Base-by-base conservation (phyloP, 2,113 vertebrate genomes). In the Perca schrenkii region DNA sequence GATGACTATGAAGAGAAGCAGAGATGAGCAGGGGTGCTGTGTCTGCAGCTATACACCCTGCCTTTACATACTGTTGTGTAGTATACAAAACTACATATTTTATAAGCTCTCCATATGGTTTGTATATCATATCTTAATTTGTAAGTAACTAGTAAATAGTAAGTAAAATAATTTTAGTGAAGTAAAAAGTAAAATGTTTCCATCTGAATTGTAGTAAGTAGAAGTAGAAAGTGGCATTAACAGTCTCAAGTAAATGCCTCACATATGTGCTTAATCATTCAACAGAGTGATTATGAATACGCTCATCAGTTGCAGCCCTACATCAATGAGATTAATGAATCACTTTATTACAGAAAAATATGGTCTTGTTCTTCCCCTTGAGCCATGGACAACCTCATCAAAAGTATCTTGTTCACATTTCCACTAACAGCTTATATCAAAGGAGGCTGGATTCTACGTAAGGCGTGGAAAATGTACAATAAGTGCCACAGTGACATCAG, bases 391-490 rank as follows among this genome's bases (percentile, higher is more conserved):
- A 69, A 47, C 28, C 0, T 58, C 15, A 46, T 34, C 6, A 12
- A 61, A 56, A 43, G 28, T 40, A 2, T 61, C 15, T 17, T 76
- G 31, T 71, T 43, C 6, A 66, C 52, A 4, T 88, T 84, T 65
- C n/a, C 50, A 34, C 62, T 28, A 4, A 34, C 83, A 98, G 98
- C 97, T 0, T 99, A 99, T 79, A 99, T 99, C 86, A 99, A 99
- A 96, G 98, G 98, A 94, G 98, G 98, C 87, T 99, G 98, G 98
- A 99, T 99, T 93, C 97, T 99, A 52, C 96, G 98, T 80, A 99
- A 99, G 93, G 98, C 98, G 70, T 99, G 98, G 98, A 99, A 99
- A 90, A 99, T 99, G 96, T 99, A 99, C 92, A 99, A 99, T 88
- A 99, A 99, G 91, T 99, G 98, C 94, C 97, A 99, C 93, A 95